These are phyloP conservation scores for Bostrychus sinensis DNA, from an alignment of 2,113 vertebrate genomes.

Conservation along the genomic window DNA sequence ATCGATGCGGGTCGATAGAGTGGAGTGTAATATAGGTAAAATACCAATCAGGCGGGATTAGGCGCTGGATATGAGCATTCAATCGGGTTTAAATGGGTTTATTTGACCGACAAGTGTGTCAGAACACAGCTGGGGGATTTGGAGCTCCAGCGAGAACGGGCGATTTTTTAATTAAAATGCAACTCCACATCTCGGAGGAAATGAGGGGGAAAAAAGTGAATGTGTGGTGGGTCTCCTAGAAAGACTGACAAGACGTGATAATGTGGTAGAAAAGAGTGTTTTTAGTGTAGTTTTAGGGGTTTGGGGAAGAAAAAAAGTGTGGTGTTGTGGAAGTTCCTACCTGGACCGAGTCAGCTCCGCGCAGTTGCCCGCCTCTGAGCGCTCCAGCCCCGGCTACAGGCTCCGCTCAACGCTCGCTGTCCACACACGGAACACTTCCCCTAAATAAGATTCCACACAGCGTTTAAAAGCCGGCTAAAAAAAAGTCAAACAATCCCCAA, in stretches of 20 bases:
- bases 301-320: neutral
- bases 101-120: constrained; percentile 54
- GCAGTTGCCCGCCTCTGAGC: constrained; percentile 65
- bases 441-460: constrained; percentile 62
- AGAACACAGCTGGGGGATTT: neutral
- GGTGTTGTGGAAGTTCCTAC: constrained; percentile 65
- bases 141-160: neutral
- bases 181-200: constrained; percentile 29
- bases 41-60: constrained; percentile 48
- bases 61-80: constrained; percentile 25
- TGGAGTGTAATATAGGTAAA: constrained; percentile 46
- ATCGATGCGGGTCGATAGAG: constrained; percentile 60
- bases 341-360: constrained; percentile 68
- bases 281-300: neutral
- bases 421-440: constrained; percentile 51
- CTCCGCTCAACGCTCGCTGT: constrained; percentile 61
- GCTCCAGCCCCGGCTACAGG: constrained; percentile 68
- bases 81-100: neutral
- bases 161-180: constrained; percentile 18
- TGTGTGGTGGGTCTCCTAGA: constrained; percentile 15
- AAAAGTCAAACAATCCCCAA: constrained; percentile 58
- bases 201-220: constrained; percentile 28
- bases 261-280: neutral
- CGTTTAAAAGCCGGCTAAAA: neutral
- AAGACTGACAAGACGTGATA: neutral